Percentiles rank a stretch among this genome's conserved stretches.
Conservation (phyloP, 2,888 invertebrate species). For the Pemphredon lugubris region DNA sequence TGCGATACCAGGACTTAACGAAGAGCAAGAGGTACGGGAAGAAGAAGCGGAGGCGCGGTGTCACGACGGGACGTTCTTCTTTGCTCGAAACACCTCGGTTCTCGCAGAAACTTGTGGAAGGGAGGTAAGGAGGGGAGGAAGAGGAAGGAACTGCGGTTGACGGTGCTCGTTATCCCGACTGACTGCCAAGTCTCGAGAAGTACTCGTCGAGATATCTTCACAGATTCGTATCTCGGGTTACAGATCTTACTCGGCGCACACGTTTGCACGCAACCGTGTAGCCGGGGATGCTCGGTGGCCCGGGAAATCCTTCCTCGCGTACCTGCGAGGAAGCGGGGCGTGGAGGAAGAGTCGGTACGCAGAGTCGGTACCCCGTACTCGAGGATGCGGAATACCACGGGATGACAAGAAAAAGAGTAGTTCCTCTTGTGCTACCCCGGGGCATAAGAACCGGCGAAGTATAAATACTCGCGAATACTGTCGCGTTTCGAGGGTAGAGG, state of each 20-base stretch:
- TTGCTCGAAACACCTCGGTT: conserved; percentile 41
- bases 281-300: conserved; percentile 23
- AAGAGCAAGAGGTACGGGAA: conserved; percentile 52
- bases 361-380: conserved; percentile 1
- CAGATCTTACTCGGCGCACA: conserved; percentile 54
- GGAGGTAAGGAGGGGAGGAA: conserved; percentile 14
- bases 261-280: neutral
- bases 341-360: conserved; percentile 9
- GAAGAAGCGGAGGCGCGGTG: conserved; percentile 34
- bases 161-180: conserved; percentile 67
- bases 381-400: conserved; percentile 17
- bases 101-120: conserved; percentile 28
- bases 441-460: no score
- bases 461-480: conserved; percentile 1
- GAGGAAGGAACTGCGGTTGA: conserved; percentile 50
- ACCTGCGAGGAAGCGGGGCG: conserved; percentile 27
- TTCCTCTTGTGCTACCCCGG: no score
- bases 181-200: conserved; percentile 62
- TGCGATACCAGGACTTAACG: conserved; percentile 61
- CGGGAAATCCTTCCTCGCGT: conserved; percentile 50
- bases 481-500: neutral
- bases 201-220: conserved; percentile 64
- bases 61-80: conserved; percentile 53
- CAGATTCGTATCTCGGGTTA: conserved; percentile 68
- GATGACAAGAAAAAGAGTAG: conserved; percentile 55